phyloP scores from a whole-genome alignment of 2,888 invertebrate genomes.

The Acleris sparsana region DNA sequence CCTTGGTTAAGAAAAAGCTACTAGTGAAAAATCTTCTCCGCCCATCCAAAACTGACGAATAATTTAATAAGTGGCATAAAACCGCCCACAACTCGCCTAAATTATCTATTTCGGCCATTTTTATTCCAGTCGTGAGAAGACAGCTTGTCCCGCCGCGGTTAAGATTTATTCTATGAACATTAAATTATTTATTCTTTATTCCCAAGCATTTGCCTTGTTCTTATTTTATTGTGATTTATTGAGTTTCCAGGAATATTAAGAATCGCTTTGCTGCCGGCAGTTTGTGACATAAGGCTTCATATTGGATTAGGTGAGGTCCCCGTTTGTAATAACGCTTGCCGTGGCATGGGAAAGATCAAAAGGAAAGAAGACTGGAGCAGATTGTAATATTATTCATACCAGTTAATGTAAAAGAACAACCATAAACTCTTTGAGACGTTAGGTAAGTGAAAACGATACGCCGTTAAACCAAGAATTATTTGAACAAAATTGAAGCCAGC shows the following conservation, averaged over 20 bases:
- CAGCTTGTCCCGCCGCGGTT: conserved; percentile 14
- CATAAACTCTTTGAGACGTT: background rate
- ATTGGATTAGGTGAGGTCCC: conserved; percentile 9
- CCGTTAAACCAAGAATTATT: background rate
- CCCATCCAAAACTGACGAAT: conserved; percentile 30
- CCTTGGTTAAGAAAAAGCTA: too few species aligned
- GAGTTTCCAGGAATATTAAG: conserved; percentile 19
- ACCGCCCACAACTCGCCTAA: conserved; percentile 5
- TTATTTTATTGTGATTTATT: conserved; percentile 27
- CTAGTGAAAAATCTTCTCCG: too few species aligned
- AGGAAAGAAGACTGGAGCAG: background rate
- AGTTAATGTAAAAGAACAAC: background rate
- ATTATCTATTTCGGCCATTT: conserved; percentile 44
- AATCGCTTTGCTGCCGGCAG: conserved; percentile 21
- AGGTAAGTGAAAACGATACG: too few species aligned
- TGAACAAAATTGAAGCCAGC: conserved; percentile 19
- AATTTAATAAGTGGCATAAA: conserved; percentile 52
- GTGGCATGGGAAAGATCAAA: conserved; percentile 3
- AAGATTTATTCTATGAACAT: conserved; percentile 26
- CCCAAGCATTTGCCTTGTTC: conserved; percentile 19
- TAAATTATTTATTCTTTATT: conserved; percentile 13
- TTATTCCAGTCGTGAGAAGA: conserved; percentile 33
- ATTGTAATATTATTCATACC: background rate
- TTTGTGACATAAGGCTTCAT: conserved; percentile 12
- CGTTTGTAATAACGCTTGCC: conserved; percentile 10